Conservation (phyloP, 2,888 invertebrate genomes). For the Brenthis ino region DNA sequence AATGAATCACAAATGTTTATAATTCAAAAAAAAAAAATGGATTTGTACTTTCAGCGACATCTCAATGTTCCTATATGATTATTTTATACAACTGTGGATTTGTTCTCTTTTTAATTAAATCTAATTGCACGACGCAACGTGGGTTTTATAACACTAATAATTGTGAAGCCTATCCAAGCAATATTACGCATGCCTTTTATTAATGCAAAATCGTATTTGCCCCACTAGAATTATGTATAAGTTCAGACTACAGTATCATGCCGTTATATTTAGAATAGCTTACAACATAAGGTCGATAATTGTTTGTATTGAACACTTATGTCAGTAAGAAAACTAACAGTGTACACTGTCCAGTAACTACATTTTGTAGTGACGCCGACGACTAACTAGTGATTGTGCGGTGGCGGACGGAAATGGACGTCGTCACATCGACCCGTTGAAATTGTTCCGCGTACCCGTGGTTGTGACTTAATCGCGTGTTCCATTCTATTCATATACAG, state of each 20-base stretch:
- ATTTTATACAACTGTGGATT: too few species aligned
- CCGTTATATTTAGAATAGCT: background rate
- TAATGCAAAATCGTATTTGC: constrained; percentile 39
- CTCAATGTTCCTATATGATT: too few species aligned
- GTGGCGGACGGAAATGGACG: constrained; percentile 70
- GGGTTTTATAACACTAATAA: too few species aligned
- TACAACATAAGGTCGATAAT: constrained; percentile 44
- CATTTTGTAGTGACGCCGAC: constrained; percentile 46
- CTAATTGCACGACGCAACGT: too few species aligned
- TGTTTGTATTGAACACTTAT: constrained; percentile 44
- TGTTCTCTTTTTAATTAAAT: too few species aligned
- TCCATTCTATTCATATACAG: constrained; percentile 48
- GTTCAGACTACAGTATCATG: constrained; percentile 1
- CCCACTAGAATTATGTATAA: constrained; percentile 12
- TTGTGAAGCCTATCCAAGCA: constrained; percentile 15
- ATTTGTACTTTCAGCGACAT: too few species aligned
- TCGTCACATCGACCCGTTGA: constrained; percentile 32
- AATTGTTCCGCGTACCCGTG: constrained; percentile 47
- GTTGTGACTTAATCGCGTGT: constrained; percentile 57
- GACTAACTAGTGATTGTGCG: constrained; percentile 53
- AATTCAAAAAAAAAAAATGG: too few species aligned
- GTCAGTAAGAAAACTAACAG: constrained; percentile 23
- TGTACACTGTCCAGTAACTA: constrained; percentile 38
- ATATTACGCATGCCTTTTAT: constrained; percentile 37
- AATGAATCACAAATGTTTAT: too few species aligned